These are phyloP conservation scores for Gallinago solitaria DNA, from an alignment of 2,797 vertebrate genomes.

Conservation along the genomic window DNA sequence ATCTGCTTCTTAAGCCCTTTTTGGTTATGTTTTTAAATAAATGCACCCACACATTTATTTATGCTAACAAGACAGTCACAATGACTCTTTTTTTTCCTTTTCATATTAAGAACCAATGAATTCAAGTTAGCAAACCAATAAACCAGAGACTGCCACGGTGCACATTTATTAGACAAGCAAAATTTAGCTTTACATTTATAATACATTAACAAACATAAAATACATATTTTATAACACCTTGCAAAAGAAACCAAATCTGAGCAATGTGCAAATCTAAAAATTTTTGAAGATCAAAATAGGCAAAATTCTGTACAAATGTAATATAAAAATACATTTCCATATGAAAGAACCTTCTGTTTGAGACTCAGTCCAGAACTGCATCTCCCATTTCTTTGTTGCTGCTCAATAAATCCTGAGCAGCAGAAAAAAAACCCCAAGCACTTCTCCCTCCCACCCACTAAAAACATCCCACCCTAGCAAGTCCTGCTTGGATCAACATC, in stretches of 20 bases:
- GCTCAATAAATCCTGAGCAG: background rate
- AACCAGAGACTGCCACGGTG: background rate
- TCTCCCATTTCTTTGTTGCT: background rate
- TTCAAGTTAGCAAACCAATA: background rate
- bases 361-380: conserved; percentile 21
- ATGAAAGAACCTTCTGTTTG: conserved; percentile 52
- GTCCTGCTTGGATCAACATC: background rate
- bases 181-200: conserved; percentile 27
- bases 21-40: background rate
- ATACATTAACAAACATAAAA: conserved; percentile 34
- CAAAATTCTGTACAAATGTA: conserved; percentile 54
- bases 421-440: background rate
- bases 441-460: background rate
- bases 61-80: background rate
- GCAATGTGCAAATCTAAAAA: conserved; percentile 45
- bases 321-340: conserved; percentile 64
- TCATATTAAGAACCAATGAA: background rate
- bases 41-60: background rate
- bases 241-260: conserved; percentile 11
- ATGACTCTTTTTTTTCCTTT: background rate
- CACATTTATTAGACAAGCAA: conserved; percentile 51
- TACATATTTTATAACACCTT: background rate
- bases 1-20: background rate
- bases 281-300: conserved; percentile 43
- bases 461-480: background rate